A percentile compares a stretch with the other conserved stretches of the same genome.
Evolutionary conservation across 2,888 invertebrate species (phyloP).

Genomic region (Lumbricus terrestris): DNA sequence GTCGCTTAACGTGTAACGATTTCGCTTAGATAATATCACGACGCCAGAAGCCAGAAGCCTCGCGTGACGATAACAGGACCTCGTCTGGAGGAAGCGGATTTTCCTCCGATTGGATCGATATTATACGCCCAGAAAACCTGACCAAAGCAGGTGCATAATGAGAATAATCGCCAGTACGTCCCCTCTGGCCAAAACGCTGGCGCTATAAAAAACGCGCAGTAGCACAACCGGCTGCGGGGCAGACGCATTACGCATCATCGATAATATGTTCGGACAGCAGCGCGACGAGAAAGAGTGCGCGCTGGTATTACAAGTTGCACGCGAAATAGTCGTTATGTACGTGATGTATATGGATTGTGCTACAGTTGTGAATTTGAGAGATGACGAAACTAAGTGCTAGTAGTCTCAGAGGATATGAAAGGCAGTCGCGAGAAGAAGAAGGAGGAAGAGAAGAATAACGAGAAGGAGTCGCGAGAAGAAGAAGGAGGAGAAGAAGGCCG

Average conservation of each 20-base stretch:
- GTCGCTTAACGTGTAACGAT: background rate
- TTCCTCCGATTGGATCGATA: background rate
- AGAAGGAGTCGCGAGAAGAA: background rate
- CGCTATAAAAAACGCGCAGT: background rate
- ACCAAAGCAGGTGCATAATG: conserved; percentile 3
- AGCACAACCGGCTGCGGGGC: background rate
- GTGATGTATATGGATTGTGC: too few relatives aligned
- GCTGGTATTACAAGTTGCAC: background rate
- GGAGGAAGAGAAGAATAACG: background rate
- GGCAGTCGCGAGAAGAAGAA: background rate
- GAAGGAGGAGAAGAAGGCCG: background rate
- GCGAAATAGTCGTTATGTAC: background rate
- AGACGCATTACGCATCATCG: background rate
- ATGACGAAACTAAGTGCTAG: background rate
- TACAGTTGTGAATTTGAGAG: conserved; percentile 33
- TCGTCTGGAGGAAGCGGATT: background rate
- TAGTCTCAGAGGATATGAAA: background rate
- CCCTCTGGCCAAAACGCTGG: background rate
- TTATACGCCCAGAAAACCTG: background rate
- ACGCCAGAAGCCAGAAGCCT: background rate
- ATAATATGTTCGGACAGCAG: background rate
- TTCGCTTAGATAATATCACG: background rate
- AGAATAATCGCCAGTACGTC: background rate
- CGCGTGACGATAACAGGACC: background rate
- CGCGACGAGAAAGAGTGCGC: background rate